Base-by-base conservation (phyloP, 2,888 invertebrate species). In the Hyposoter didymator region DNA sequence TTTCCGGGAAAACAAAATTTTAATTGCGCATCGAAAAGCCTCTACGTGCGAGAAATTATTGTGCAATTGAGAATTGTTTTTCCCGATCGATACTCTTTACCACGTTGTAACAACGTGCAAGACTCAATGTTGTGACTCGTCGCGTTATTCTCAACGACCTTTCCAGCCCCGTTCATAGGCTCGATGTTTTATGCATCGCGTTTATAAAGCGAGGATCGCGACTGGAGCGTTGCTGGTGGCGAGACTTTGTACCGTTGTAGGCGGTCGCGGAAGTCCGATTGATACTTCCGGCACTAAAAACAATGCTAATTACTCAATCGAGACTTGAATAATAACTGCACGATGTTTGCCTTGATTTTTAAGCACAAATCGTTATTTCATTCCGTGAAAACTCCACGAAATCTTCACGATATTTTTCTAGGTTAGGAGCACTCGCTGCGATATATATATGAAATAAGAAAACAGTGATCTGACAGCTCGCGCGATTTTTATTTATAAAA, bases 31-130 rank as follows among this genome's bases (percentile, higher is more conserved):
- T 32, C 6, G 22, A 74, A 59, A 17, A 59, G 19, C 43, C 55
- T 72, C 35, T 35, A 74, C 35, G 49, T 7, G 12, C 22, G 7
- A 62, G 59, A 45, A 70, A 49, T 47, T 64, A 12, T 72, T 22
- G 43, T 45, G 19, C 43, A 62, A 79, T 49, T 39, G 32, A 43
- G 19, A n/a, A 43, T 45, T 69, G 14, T 43, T 67, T 43, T 67
- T 14, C 12, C 59, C 78, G 78, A 78, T 78, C 70, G 70, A 78
- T 78, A 70, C 19, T 70, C 3, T 32, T 78, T 43, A 28, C 12
- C 45, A 45, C 69, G 19, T 70, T 62, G 76, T 49, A 76, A 70
- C 32, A 47, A 55, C 55, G 28, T 64, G 62, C 6, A 35, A 28
- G 59, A 14, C 74, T 52, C 19, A 43, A 43, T 73, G 39, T 45